Percentiles rank a stretch among this genome's conserved stretches.
Evolutionary conservation across 2,113 vertebrate species (phyloP).

Genomic region (Xyliphius kryptos): DNA sequence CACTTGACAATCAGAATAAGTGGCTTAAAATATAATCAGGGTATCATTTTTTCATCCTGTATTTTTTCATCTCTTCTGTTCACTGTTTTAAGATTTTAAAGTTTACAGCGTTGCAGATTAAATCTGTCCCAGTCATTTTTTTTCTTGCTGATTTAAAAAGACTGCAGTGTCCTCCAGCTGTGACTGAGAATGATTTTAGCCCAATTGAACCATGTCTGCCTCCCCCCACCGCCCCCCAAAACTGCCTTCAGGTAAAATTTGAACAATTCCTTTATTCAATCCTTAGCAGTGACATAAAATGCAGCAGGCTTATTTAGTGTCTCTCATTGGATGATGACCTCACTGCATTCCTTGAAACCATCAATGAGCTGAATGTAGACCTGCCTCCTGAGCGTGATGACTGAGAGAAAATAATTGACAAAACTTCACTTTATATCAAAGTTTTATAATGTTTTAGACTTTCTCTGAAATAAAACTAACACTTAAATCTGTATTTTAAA

Average conservation of each 20-base stretch:
- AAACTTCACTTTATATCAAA: no score
- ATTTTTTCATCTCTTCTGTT: no score
- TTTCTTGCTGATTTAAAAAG: slow-evolving; percentile 38
- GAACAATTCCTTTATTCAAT: no score
- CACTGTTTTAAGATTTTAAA: slow-evolving; percentile 35
- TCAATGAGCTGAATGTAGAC: slow-evolving; percentile 40
- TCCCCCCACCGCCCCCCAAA: slow-evolving; percentile 37
- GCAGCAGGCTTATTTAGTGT: no score
- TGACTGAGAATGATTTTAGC: slow-evolving; percentile 27
- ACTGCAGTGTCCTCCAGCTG: background rate
- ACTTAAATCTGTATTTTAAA: no score
- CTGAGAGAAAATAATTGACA: slow-evolving; percentile 3
- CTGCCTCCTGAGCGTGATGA: slow-evolving; percentile 38
- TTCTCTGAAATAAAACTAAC: no score
- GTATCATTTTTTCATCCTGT: no score
- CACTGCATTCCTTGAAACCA: slow-evolving; percentile 40
- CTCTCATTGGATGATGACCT: slow-evolving; percentile 29
- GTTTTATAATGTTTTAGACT: no score
- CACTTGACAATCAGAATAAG: no score
- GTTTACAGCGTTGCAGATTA: slow-evolving; percentile 37
- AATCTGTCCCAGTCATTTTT: slow-evolving; percentile 35
- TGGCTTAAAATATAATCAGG: no score
- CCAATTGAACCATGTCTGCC: slow-evolving; percentile 15
- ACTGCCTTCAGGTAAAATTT: slow-evolving; percentile 31
- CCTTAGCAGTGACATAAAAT: no score